Base-by-base conservation (phyloP, 2,113 vertebrate species). In the Sylvia atricapilla region DNA sequence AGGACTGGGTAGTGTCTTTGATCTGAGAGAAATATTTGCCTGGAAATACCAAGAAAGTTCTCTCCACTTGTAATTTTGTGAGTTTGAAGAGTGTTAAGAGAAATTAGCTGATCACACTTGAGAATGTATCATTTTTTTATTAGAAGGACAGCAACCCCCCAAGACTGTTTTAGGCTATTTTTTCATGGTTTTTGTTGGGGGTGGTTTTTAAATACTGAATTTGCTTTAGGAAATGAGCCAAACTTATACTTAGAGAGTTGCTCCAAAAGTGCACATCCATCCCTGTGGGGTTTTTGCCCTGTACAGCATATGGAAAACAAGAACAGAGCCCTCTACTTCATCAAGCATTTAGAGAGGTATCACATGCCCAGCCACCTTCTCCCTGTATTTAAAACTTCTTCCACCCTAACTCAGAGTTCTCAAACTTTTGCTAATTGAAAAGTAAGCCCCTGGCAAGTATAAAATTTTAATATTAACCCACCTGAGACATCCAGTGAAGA, bases 381-480 rank as follows among this genome's bases (percentile, higher is more conserved):
- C 47, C 27, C 66, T 70, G 18, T 41, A 58, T 60, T 88, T 78
- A 81, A 84, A 93, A 90, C 60, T 86, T 59, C 52, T 50, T 75
- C 46, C 35, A 89, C 37, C 43, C 85, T 64, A 72, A 75, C 20
- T 28, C 16, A 75, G 39, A 49, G 76, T 93, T 84, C 78, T 75
- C 73, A 66, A 64, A 89, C 49, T 75, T 52, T 7, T 53, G 62
- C 58, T 95, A 97, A 95, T 93, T 95, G 92, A 92, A 92, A 93
- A 96, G 73, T 92, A 89, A 87, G 94, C 96, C 95, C 37, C 58
- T 82, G 92, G 96, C 96, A 94, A 97, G 44, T 87, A 93, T 96
- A 56, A 96, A 96, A 96, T 68, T 90, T 96, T 97, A 95, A 96
- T 94, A 86, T 53, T 77, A 87, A 92, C 60, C 80, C 86, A 66